These are phyloP conservation scores for Xanthia togata DNA, from an alignment of 2,888 invertebrate genomes.

Conservation along the genomic window DNA sequence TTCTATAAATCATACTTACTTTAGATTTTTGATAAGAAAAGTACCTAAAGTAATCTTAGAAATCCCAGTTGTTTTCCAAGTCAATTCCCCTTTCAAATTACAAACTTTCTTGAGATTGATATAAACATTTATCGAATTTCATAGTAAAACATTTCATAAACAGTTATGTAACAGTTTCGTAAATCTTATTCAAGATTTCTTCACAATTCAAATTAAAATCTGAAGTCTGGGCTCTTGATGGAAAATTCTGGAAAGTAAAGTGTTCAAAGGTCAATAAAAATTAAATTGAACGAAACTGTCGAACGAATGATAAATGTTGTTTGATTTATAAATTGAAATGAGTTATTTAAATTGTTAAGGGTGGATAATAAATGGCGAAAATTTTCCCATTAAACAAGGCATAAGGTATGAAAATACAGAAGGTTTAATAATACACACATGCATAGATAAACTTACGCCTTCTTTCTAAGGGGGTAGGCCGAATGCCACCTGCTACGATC, in stretches of 20 bases:
- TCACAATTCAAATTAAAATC: slow-evolving; percentile 35
- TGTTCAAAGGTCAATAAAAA: slow-evolving; percentile 29
- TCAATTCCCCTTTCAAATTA: neutral
- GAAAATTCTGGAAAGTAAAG: slow-evolving; percentile 1
- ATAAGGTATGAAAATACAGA: neutral
- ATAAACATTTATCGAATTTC: neutral
- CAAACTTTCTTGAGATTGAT: slow-evolving; percentile 1
- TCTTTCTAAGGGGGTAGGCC: too few species aligned
- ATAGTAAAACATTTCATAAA: neutral
- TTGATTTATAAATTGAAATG: slow-evolving; percentile 55
- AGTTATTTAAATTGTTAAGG: slow-evolving; percentile 28
- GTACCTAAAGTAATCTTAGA: neutral
- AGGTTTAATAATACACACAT: neutral
- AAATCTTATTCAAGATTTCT: slow-evolving; percentile 16
- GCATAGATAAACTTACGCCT: too few species aligned
- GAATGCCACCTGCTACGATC: too few species aligned
- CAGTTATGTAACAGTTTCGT: neutral
- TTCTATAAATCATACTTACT: neutral
- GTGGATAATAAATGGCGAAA: slow-evolving; percentile 1
- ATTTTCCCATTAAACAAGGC: neutral
- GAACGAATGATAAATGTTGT: slow-evolving; percentile 58
- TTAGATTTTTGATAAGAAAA: neutral
- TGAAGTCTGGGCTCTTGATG: slow-evolving; percentile 5
- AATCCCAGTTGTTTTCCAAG: neutral
- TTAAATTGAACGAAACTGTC: slow-evolving; percentile 45